Conservation (phyloP, 2,113 vertebrate species). For the Himantopus leucocephalus region DNA sequence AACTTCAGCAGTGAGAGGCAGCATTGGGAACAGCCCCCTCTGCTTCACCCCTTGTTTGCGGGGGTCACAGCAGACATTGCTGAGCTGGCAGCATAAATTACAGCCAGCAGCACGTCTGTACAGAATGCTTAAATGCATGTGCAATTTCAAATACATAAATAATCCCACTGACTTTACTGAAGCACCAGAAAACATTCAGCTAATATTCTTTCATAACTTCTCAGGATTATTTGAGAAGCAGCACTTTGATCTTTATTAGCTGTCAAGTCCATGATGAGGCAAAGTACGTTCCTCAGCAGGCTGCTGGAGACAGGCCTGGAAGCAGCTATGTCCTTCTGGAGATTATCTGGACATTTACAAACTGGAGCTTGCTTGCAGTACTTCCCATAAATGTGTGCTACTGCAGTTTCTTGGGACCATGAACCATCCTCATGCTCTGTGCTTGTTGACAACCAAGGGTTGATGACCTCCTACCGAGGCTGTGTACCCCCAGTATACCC, state of each 20-base stretch:
- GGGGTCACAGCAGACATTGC: neutral
- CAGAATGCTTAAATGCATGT: neutral
- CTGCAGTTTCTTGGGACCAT: neutral
- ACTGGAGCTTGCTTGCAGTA: neutral
- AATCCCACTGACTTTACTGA: neutral
- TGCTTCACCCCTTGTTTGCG: neutral
- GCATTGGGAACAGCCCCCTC: neutral
- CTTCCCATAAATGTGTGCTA: neutral
- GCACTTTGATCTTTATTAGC: slow-evolving; percentile 40
- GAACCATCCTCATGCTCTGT: neutral
- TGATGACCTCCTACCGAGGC: fast-evolving
- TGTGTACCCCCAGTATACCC: neutral
- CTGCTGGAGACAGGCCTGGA: neutral
- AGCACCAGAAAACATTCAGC: neutral
- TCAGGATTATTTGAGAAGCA: neutral
- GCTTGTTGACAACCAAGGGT: neutral
- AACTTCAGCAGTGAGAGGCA: neutral
- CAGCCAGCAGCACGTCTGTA: neutral
- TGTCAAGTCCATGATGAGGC: neutral
- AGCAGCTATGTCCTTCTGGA: neutral
- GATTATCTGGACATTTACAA: neutral
- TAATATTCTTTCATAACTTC: neutral
- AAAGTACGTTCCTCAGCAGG: neutral
- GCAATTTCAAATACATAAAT: slow-evolving; percentile 12
- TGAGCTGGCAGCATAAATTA: neutral